These are phyloP conservation scores for Epinotia nisella DNA, from an alignment of 2,888 invertebrate genomes.

Conservation along the genomic window DNA sequence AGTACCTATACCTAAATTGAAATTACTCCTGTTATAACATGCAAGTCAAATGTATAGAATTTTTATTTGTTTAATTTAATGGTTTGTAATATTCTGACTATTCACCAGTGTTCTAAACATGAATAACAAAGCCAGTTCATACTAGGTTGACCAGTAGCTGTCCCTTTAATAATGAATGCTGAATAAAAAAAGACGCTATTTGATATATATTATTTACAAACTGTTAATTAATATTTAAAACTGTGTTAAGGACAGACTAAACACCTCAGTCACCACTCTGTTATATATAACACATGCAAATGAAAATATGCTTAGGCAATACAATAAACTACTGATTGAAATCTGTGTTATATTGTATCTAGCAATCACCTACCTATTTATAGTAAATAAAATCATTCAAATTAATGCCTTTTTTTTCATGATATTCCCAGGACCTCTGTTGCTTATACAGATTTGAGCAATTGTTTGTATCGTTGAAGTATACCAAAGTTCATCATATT, in stretches of 20 bases:
- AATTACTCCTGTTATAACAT: neutral
- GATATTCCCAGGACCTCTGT: neutral
- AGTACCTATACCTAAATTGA: neutral
- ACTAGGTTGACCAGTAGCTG: neutral
- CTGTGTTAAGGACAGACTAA: constrained; percentile 8
- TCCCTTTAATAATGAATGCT: constrained; percentile 1
- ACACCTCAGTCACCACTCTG: constrained; percentile 15
- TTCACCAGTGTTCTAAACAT: constrained; percentile 3
- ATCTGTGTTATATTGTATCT: constrained; percentile 41
- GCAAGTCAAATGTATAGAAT: neutral
- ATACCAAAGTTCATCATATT: constrained; percentile 64
- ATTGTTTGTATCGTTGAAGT: constrained; percentile 62
- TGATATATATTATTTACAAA: constrained; percentile 35
- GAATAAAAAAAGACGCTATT: constrained; percentile 12
- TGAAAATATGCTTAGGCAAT: constrained; percentile 44
- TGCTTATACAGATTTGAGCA: constrained; percentile 45
- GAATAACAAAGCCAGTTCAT: neutral
- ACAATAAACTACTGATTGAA: constrained; percentile 43
- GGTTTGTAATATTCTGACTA: neutral
- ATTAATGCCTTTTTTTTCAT: constrained; percentile 18
- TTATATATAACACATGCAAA: constrained; percentile 5
- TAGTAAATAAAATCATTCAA: constrained; percentile 46
- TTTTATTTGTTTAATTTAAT: neutral
- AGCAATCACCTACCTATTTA: constrained; percentile 48
- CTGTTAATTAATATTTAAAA: constrained; percentile 29